Conservation (phyloP, 2,797 vertebrate genomes). For the Vireo griseus region DNA sequence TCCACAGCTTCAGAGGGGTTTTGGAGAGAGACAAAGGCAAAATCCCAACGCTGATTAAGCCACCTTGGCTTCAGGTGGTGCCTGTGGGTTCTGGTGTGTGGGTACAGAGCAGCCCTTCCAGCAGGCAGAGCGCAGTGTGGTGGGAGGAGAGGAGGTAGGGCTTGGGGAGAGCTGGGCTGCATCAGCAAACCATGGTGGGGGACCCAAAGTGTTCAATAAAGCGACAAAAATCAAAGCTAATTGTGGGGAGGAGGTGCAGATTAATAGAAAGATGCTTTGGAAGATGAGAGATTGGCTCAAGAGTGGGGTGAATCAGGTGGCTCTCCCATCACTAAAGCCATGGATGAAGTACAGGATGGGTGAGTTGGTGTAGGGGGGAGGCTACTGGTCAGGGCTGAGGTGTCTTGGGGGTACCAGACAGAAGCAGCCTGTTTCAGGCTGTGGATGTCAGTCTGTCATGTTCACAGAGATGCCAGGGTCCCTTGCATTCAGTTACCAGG, state of each 20-base stretch:
- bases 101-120: neutral
- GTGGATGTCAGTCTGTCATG: neutral
- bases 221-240: neutral
- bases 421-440: neutral
- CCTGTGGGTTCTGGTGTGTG: neutral
- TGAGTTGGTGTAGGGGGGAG: rapidly evolving
- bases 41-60: neutral
- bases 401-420: neutral
- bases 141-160: neutral
- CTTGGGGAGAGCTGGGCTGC: neutral
- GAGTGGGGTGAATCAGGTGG: neutral
- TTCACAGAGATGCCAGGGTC: neutral
- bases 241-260: neutral
- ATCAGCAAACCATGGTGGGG: neutral
- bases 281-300: neutral
- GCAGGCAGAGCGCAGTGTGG: neutral
- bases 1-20: neutral
- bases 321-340: neutral
- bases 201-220: neutral
- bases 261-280: neutral
- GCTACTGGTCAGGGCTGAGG: neutral
- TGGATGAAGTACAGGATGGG: rapidly evolving
- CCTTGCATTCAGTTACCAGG: neutral
- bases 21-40: neutral
- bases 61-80: neutral